Conservation (phyloP, 2,888 invertebrate species). For the Drosophila bunnanda region DNA sequence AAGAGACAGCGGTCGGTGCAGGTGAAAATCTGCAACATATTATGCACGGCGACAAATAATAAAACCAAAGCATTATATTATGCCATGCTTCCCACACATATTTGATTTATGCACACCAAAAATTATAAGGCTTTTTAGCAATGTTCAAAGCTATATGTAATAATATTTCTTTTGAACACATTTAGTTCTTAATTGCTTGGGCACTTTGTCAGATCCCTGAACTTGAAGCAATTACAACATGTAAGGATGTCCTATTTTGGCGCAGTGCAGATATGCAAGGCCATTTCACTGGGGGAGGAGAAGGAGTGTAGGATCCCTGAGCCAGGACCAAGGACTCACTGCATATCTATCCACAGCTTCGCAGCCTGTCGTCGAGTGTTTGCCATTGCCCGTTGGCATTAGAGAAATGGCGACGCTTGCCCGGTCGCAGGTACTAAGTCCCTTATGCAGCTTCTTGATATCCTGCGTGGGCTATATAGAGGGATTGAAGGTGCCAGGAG, state of each 20-base stretch:
- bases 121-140: no score
- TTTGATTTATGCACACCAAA: no score
- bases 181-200: neutral
- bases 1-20: slow-evolving; percentile 63
- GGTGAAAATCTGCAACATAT: slow-evolving; percentile 34
- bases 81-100: no score
- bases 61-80: neutral
- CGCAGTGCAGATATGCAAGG: slow-evolving; percentile 62
- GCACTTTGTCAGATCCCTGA: neutral
- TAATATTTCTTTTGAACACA: no score
- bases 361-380: slow-evolving; percentile 66
- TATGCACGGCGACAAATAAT: slow-evolving; percentile 22
- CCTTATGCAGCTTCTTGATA: slow-evolving; percentile 73
- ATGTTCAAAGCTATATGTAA: no score
- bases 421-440: slow-evolving; percentile 39
- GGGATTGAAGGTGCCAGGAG: neutral
- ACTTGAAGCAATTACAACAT: neutral
- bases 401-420: slow-evolving; percentile 52
- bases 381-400: slow-evolving; percentile 59
- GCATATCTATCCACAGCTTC: slow-evolving; percentile 46
- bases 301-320: slow-evolving; percentile 14
- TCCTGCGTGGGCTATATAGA: slow-evolving; percentile 33
- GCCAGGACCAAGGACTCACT: slow-evolving; percentile 47
- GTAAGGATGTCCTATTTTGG: neutral
- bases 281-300: slow-evolving; percentile 3